A percentile compares a stretch with the other conserved stretches of the same genome.
Evolutionary conservation across 1,140 invertebrate species (phyloP).

Genomic region (Anastrepha obliqua): DNA sequence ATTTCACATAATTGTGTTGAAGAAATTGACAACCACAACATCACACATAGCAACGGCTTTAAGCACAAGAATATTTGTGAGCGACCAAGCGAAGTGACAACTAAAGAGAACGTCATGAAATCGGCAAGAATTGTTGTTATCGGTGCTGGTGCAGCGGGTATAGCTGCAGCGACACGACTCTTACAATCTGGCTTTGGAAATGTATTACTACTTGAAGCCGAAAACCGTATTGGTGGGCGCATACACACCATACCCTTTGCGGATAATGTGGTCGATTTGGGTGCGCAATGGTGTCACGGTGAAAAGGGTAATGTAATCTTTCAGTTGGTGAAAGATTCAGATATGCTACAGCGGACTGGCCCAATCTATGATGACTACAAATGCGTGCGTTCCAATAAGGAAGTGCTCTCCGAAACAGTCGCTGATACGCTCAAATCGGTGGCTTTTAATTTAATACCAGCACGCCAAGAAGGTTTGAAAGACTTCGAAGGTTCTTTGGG

Average conservation of each 20-base stretch:
- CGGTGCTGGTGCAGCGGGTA: slow-evolving; percentile 78
- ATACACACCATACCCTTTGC: slow-evolving; percentile 79
- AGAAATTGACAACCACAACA: background rate
- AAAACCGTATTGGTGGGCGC: slow-evolving; percentile 82
- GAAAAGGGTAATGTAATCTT: slow-evolving; percentile 83
- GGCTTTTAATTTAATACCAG: slow-evolving; percentile 63
- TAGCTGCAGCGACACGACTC: slow-evolving; percentile 77
- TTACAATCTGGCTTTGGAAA: slow-evolving; percentile 76
- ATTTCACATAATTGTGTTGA: background rate
- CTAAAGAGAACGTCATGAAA: background rate
- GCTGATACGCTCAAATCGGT: slow-evolving; percentile 64
- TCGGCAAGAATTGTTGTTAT: slow-evolving; percentile 75
- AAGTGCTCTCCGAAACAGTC: slow-evolving; percentile 67
- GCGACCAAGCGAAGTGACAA: background rate
- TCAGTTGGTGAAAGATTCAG: slow-evolving; percentile 78
- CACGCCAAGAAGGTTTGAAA: slow-evolving; percentile 64
- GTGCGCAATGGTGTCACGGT: slow-evolving; percentile 88
- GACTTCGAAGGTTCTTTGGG: slow-evolving; percentile 73
- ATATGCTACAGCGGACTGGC: slow-evolving; percentile 74
- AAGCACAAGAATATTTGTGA: background rate
- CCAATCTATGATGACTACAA: slow-evolving; percentile 64
- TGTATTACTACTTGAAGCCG: slow-evolving; percentile 80
- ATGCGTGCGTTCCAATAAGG: slow-evolving; percentile 72
- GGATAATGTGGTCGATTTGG: slow-evolving; percentile 83
- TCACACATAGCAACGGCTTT: background rate